These are phyloP conservation scores for Rosalia funebris DNA, from an alignment of 2,888 invertebrate species.

Conservation along the genomic window DNA sequence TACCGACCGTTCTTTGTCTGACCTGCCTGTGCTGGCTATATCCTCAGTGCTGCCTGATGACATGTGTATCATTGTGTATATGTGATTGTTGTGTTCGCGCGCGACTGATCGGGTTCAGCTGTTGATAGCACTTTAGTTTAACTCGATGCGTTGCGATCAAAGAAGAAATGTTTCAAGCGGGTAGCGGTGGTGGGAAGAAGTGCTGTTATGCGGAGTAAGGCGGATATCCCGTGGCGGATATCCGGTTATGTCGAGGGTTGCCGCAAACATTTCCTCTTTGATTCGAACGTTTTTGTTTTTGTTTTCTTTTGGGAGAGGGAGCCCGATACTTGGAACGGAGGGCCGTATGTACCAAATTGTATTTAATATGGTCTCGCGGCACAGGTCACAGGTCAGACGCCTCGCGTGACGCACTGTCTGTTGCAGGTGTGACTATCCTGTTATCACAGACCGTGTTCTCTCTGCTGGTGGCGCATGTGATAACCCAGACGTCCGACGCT, in stretches of 20 bases:
- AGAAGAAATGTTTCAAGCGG: slow-evolving; percentile 64
- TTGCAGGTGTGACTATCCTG: slow-evolving; percentile 98
- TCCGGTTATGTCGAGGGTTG: slow-evolving; percentile 45
- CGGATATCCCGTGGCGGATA: slow-evolving; percentile 52
- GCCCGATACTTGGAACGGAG: slow-evolving; percentile 63
- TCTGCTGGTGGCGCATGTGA: slow-evolving; percentile 98
- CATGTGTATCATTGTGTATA: slow-evolving; percentile 64
- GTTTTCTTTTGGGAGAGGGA: slow-evolving; percentile 54
- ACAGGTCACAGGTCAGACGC: slow-evolving; percentile 65
- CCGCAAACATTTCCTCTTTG: slow-evolving; percentile 65
- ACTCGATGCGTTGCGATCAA: slow-evolving; percentile 60
- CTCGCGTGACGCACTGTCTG: slow-evolving; percentile 69
- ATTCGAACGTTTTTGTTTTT: slow-evolving; percentile 48
- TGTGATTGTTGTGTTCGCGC: slow-evolving; percentile 63
- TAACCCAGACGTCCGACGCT: slow-evolving; percentile 99
- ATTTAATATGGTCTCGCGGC: slow-evolving; percentile 49
- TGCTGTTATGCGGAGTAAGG: slow-evolving; percentile 53
- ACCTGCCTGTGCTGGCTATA: slow-evolving; percentile 66
- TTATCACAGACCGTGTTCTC: slow-evolving; percentile 99
- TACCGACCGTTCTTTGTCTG: slow-evolving; percentile 70
- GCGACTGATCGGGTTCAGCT: slow-evolving; percentile 50
- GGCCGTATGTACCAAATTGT: slow-evolving; percentile 38
- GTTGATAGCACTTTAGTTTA: slow-evolving; percentile 38
- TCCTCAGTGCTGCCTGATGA: slow-evolving; percentile 65
- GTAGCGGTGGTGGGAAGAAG: slow-evolving; percentile 52